Percentiles rank a stretch among this genome's conserved stretches.
Conservation (phyloP, 1,140 invertebrate species). For the Galleria mellonella region DNA sequence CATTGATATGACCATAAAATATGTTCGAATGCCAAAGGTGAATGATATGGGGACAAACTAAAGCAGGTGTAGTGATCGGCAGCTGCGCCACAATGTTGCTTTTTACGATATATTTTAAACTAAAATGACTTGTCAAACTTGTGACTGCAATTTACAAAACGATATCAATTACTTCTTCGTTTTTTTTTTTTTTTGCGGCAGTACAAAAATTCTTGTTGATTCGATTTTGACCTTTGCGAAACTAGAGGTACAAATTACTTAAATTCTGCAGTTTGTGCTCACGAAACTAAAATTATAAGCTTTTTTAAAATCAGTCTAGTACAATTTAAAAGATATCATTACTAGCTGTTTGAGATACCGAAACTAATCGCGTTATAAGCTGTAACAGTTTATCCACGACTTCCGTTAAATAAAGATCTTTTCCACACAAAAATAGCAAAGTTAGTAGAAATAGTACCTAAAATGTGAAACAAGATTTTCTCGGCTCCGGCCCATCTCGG, state of each 20-base stretch:
- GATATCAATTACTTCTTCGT: not conserved
- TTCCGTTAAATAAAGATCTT: no score
- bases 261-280: no score
- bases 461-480: not conserved
- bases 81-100: constrained; percentile 1
- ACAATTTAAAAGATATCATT: no score
- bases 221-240: not conserved
- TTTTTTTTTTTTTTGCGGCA: not conserved
- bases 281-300: no score
- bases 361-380: no score
- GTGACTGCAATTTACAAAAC: constrained; percentile 2
- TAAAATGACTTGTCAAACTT: not conserved
- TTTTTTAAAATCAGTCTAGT: no score
- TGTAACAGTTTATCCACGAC: no score
- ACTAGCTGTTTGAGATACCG: no score
- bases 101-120: not conserved
- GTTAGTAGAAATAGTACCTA: no score
- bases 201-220: not conserved
- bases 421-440: no score
- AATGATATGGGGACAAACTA: constrained; percentile 1
- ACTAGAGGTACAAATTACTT: no score
- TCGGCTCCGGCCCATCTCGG: not conserved
- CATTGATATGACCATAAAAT: not conserved
- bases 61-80: not conserved
- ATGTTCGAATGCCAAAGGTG: constrained; percentile 2